Evolutionary conservation across 1,140 invertebrate species (phyloP), one percentile per base, ranked within the genome.

Genomic region (Papilio helenus): DNA sequence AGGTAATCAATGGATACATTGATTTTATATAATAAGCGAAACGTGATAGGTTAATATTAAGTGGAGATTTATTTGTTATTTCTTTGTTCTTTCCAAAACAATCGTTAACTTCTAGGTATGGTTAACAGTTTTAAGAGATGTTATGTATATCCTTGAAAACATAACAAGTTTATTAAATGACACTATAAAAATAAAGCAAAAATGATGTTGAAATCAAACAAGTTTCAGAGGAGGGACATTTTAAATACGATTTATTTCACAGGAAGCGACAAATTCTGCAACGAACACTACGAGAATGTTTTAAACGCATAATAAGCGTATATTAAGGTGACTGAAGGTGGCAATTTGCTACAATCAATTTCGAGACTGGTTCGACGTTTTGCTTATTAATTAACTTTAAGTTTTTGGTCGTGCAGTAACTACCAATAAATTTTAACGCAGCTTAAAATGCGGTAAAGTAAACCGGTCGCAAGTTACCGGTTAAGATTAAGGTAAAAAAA

Each of bases 391-490:
- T 68, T 68, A 29, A 2, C 10, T 68, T 68, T 34, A 29, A 68
- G 26, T 68, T 74, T 73, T 73, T 73, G 72, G 42, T 46, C 72
- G 72, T 18, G 39, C 71, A n/a, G 20, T 10, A 23, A 46, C 42
- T 46, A 73, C 42, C 3, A 42, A 46, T 44, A 49, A 44, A 72
- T 42, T 44, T 72, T 73, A 14, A 49, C 34, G 20, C 72, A 73
- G 44, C 44, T 12, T 73, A 46, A 44, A 74, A 74, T 74, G 20
- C 23, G 42, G 14, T 16, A 49, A 26, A 74, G 5, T 16, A 49
- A 51, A 74, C 72, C 23, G 72, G 72, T 74, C 39, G 29, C 72
- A 10, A 46, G 9, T 74, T 74, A 74, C 72, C 42, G 42, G 4
- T 23, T 26, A 46, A 74, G 20, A 74, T 29, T 74, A 26, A 34